phyloP scores from a whole-genome alignment of 2,797 vertebrate genomes.

The Alfaro cultratus region DNA sequence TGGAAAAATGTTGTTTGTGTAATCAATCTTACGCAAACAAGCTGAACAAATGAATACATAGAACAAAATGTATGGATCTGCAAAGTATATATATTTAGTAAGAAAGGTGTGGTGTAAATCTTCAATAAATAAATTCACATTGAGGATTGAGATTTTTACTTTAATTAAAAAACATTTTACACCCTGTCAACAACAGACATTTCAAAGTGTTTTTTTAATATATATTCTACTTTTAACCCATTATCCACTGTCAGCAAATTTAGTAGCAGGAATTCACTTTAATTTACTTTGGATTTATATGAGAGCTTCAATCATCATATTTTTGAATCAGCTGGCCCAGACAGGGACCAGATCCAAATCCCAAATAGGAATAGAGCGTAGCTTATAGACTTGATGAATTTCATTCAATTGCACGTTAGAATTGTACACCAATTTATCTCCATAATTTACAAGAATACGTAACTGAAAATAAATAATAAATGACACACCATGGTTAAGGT shows the following conservation, averaged over 20 bases:
- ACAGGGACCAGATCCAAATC: too few species aligned
- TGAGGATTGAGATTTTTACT: not conserved
- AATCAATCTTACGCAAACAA: not conserved
- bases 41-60: not conserved
- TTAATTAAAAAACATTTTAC: too few species aligned
- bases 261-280: too few species aligned
- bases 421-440: not conserved
- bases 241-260: too few species aligned
- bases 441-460: not conserved
- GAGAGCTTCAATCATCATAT: not conserved
- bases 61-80: not conserved
- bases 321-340: too few species aligned
- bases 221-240: too few species aligned
- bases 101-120: not conserved
- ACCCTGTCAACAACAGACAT: too few species aligned
- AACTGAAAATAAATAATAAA: not conserved
- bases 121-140: not conserved
- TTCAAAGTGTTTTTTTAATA: too few species aligned
- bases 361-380: not conserved
- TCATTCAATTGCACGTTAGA: not conserved
- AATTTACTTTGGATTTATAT: not conserved
- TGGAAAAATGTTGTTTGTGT: not conserved
- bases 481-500: not conserved
- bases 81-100: not conserved
- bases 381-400: not conserved